Evolutionary conservation across 2,113 vertebrate genomes (phyloP), one percentile per base, ranked within the genome.

Genomic region (Xiphias gladius): DNA sequence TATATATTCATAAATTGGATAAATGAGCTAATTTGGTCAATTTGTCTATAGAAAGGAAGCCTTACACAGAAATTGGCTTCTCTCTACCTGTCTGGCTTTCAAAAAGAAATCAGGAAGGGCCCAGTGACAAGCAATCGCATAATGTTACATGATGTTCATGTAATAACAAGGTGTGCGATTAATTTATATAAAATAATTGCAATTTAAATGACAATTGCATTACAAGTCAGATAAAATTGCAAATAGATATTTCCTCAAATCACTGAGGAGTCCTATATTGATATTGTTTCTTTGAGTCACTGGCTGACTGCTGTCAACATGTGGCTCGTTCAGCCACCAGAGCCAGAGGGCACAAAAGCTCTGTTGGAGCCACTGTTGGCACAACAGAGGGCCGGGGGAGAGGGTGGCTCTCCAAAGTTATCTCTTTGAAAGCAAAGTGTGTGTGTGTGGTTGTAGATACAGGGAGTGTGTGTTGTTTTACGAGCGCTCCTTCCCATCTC

Each of bases 391-490:
- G 63, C 64, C 2, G 2, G 43, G 79, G 75, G 65, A 62, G 79
- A 8, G 65, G 76, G 46, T 78, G 80, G 63, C 80, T 77, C 63
- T 77, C 50, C 73, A 54, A 74, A 86, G 43, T 79, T 88, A 89
- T 90, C 79, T 86, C 81, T 89, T 83, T 88, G 76, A 90, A 79
- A 84, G 79, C 63, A 71, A 78, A 86, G 77, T 75, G 84, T 54
- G 63, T 81, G 68, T 41, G 63, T 50, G 46, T 19, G 55, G 71
- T 66, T 80, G 50, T 57, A 86, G 83, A 83, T 61, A 83, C 30
- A 46, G 69, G 79, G 68, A 69, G 79, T 76, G 79, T 87, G 80
- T 88, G 66, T 80, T 89, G 71, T 91, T 93, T 85, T 88, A 90
- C 58, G 70, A 86, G 83, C 41, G 24, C 64, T 86, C 59, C 72